Base-by-base conservation (phyloP, 1,140 invertebrate genomes). In the Pseudomyrmex concolor region DNA sequence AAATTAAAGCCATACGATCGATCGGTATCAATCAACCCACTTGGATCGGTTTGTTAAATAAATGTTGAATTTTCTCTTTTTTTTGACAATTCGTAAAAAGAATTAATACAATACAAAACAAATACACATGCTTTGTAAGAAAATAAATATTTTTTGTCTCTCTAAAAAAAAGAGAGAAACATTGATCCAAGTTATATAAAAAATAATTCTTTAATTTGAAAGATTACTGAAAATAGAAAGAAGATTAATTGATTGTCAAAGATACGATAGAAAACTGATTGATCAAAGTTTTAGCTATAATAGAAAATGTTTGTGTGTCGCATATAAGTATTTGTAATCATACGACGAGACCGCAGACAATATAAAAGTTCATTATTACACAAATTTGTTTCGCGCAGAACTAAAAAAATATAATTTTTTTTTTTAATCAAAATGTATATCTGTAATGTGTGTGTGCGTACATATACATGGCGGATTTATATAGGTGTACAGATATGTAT, bases 161-260 rank as follows among this genome's bases (percentile, higher is more conserved):
- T 34, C 34, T 34, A 7, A 51, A 48, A 48, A 34, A 34, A 22
- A 9, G 15, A 17, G 43, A 12, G 57, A 59, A 70, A 45, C 54
- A 25, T 22, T 48, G 64, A 78, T 48, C 34, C 15, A 45, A 68
- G 34, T 78, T 34, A 15, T 17, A 34, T n/a, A 19, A 43, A 43
- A 45, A 48, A 48, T 10, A 9, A n/a, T 64, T 17, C 15, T 34
- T 34, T 34, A 34, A 34, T 34, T 7, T 7, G 4, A 34, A 5
- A 34, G 19, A 73, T 25, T 62, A 7, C 22, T 62, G 43, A 5
- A 15, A 25, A 17, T 17, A 34, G 34, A 25, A 73, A 9, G 7
- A 22, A 50, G 43, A 13, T 50, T 13, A 17, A 59, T 43, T 34
- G 66, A 50, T 62, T 13, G 13, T 10, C 34, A 10, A 2, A 34